These are phyloP conservation scores for Acanthococcus lagerstroemiae DNA, from an alignment of 2,888 invertebrate genomes.

Conservation along the genomic window DNA sequence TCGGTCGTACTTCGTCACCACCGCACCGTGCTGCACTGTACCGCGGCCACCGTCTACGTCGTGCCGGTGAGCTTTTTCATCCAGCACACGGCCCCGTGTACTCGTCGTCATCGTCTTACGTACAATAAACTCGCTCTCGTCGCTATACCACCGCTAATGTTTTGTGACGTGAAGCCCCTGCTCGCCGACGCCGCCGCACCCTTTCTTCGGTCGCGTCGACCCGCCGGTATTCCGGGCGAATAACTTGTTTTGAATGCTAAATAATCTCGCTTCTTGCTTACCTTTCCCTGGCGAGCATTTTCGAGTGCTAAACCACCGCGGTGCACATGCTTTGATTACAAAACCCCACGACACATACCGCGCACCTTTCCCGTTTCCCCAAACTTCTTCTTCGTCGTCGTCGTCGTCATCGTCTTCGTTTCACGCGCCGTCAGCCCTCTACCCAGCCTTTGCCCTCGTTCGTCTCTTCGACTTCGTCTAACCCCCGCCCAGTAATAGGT, in stretches of 20 bases:
- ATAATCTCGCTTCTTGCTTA: constrained; percentile 22
- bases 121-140: not conserved
- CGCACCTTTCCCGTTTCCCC: not conserved
- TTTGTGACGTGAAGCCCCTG: constrained; percentile 1
- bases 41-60: too few relatives aligned
- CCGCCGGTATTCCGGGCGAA: constrained; percentile 18
- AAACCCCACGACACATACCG: constrained; percentile 10
- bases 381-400: too few relatives aligned
- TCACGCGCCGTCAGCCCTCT: too few relatives aligned
- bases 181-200: not conserved
- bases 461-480: too few relatives aligned
- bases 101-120: not conserved
- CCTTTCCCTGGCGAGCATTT: constrained; percentile 29
- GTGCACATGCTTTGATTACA: constrained; percentile 29
- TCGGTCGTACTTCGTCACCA: not conserved
- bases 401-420: too few relatives aligned
- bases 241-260: constrained; percentile 31
- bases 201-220: not conserved
- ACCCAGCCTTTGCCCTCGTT: too few relatives aligned
- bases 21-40: not conserved
- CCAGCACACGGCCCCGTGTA: too few relatives aligned
- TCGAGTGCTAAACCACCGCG: constrained; percentile 26
- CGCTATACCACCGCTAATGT: not conserved
- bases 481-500: too few relatives aligned
- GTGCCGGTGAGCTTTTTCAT: not conserved